Percentiles rank a stretch among this genome's conserved stretches.
phyloP scores from a whole-genome alignment of 2,797 vertebrate species.

The Rhabdophis nuchalis region DNA sequence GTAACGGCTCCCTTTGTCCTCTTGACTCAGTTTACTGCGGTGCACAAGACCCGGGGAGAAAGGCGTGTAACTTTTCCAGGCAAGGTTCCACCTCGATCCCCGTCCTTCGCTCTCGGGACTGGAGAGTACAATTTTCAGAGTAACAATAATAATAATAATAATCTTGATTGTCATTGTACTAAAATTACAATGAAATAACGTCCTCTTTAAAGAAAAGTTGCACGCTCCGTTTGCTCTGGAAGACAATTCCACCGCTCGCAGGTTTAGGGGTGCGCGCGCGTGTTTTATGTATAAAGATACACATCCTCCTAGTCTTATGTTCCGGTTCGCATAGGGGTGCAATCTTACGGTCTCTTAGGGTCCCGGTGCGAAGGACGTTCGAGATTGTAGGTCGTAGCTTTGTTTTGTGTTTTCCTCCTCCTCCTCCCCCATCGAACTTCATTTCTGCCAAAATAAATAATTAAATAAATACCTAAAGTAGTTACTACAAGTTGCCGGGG shows the following conservation, averaged over 20 bases:
- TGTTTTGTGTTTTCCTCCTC: not conserved
- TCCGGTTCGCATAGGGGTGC: not conserved
- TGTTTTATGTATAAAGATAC: not conserved
- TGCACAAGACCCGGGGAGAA: not conserved
- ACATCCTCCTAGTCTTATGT: not conserved
- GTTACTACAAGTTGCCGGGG: not conserved
- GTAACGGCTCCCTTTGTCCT: slow-evolving; percentile 18
- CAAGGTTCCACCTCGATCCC: not conserved
- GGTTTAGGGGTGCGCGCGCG: not conserved
- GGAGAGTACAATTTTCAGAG: not conserved
- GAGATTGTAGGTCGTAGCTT: not conserved
- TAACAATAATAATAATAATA: no score
- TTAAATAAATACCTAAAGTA: not conserved
- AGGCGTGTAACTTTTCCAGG: not conserved
- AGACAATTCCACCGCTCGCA: not conserved
- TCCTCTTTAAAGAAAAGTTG: not conserved
- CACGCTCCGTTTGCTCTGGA: not conserved
- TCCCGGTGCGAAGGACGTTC: not conserved
- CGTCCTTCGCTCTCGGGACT: not conserved
- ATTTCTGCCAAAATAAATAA: not conserved
- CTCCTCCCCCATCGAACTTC: not conserved
- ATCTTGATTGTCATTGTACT: no score
- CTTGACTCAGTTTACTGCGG: not conserved
- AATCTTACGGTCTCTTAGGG: not conserved
- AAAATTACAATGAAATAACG: no score